These are phyloP conservation scores for Peromyscus attwateri DNA, from an alignment of 2,797 vertebrate genomes.

Conservation along the genomic window DNA sequence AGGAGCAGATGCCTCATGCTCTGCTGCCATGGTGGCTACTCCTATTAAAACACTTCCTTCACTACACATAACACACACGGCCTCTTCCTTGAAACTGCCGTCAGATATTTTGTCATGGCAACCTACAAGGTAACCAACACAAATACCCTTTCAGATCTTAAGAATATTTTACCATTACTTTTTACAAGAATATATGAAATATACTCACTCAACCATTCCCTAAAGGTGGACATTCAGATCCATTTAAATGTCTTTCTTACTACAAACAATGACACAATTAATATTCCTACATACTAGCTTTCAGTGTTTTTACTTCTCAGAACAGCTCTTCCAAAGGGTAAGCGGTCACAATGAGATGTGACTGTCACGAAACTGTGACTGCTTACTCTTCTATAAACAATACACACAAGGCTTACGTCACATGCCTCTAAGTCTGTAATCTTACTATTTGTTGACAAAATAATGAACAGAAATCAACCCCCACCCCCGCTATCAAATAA, in stretches of 20 bases:
- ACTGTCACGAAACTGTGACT: background rate
- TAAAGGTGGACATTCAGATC: background rate
- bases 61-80: background rate
- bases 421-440: background rate
- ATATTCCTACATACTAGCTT: conserved; percentile 25
- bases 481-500: background rate
- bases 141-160: background rate
- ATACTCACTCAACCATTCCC: conserved; percentile 35
- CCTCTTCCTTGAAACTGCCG: background rate
- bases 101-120: background rate
- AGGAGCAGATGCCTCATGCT: background rate
- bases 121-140: no score
- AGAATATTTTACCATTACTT: conserved; percentile 22
- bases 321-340: background rate
- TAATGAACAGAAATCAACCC: conserved; percentile 14
- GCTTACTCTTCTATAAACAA: conserved; percentile 17
- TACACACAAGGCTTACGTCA: conserved; percentile 23
- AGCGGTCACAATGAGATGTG: background rate
- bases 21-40: no score
- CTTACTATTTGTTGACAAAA: conserved; percentile 20
- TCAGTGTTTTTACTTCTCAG: conserved; percentile 22
- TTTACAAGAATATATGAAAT: conserved; percentile 41
- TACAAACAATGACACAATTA: conserved; percentile 40
- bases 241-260: background rate
- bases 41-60: background rate